Conservation (phyloP, 2,113 vertebrate genomes). For the Caranx melampygus region DNA sequence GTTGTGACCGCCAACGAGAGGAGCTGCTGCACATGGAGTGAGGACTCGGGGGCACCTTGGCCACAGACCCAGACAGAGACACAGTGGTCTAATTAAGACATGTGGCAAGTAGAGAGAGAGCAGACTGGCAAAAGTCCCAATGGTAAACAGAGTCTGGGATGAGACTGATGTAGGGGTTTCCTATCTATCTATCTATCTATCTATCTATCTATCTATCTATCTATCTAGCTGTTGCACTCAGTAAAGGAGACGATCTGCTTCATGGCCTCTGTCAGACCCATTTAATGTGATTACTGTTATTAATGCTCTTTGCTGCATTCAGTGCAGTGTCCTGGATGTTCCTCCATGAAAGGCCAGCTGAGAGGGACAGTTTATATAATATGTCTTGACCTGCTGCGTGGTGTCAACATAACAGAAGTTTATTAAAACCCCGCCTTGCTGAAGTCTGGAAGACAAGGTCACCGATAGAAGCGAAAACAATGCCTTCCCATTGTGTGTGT, state of each 20-base stretch:
- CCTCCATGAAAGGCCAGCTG: not conserved
- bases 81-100: conserved; percentile 67
- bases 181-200: conserved; percentile 1
- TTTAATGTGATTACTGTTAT: conserved; percentile 62
- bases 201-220: conserved; percentile 6
- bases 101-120: conserved; percentile 36
- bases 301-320: conserved; percentile 34
- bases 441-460: not conserved
- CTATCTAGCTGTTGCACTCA: conserved; percentile 10
- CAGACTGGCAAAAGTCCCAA: conserved; percentile 51
- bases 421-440: conserved; percentile 7
- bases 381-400: not conserved
- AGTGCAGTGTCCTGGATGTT: not conserved
- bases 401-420: conserved; percentile 6
- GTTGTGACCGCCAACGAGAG: conserved; percentile 28
- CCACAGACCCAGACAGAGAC: conserved; percentile 61
- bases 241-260: conserved; percentile 37
- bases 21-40: conserved; percentile 15
- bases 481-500: not conserved
- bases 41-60: conserved; percentile 52
- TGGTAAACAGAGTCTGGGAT: conserved; percentile 36
- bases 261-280: conserved; percentile 23
- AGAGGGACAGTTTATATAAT: not conserved
- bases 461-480: not conserved
- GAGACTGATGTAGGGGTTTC: conserved; percentile 47